phyloP scores from a whole-genome alignment of 2,888 invertebrate species.

The Salticus scenicus region DNA sequence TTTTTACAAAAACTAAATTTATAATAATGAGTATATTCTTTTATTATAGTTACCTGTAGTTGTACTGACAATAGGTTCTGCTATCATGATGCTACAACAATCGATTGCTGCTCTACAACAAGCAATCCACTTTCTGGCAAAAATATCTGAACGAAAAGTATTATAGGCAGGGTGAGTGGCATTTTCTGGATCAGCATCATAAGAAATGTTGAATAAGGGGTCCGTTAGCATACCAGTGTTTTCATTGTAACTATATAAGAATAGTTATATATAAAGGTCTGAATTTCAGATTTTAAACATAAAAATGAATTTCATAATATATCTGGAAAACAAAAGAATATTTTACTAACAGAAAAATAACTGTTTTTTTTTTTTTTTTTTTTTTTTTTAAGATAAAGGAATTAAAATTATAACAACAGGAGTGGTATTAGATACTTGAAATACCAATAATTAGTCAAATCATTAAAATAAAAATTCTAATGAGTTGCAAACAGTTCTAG shows the following conservation, averaged over 20 bases:
- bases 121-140: slow-evolving; percentile 62
- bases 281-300: not conserved
- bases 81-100: slow-evolving; percentile 55
- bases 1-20: too few species aligned
- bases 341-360: too few species aligned
- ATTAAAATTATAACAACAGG: too few species aligned
- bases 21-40: too few species aligned
- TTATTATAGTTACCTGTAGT: too few species aligned
- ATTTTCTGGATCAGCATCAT: slow-evolving; percentile 51
- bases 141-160: slow-evolving; percentile 60
- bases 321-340: too few species aligned
- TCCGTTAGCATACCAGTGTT: slow-evolving; percentile 20
- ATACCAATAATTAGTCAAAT: too few species aligned
- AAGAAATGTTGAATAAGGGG: slow-evolving; percentile 28
- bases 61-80: not conserved
- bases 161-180: slow-evolving; percentile 30
- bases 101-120: slow-evolving; percentile 60
- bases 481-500: too few species aligned
- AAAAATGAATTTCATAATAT: not conserved
- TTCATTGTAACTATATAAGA: slow-evolving; percentile 42
- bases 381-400: too few species aligned
- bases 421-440: too few species aligned
- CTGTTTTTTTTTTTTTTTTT: too few species aligned
- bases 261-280: not conserved
- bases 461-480: too few species aligned